Evolutionary conservation across 2,888 invertebrate genomes (phyloP).

Genomic region (Campopleginae sp.): DNA sequence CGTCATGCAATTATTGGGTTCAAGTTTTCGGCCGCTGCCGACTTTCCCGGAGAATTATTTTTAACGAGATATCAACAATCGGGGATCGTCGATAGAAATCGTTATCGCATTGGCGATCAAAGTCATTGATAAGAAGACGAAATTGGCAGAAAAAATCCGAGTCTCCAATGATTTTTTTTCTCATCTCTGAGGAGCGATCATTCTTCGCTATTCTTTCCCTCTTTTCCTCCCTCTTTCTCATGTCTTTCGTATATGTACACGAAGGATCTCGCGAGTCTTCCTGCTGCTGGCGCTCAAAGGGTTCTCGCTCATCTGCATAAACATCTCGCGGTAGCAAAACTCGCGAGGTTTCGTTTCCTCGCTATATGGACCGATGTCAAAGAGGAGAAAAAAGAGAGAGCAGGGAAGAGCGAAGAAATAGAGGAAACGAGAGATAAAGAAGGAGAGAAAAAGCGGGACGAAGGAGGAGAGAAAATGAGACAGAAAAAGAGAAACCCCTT

Average conservation of each 20-base stretch:
- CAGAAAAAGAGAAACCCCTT: background rate
- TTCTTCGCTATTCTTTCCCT: conserved; percentile 51
- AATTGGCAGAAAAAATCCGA: background rate
- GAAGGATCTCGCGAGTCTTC: conserved; percentile 47
- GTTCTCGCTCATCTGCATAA: conserved; percentile 80
- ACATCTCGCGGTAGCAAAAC: conserved; percentile 76
- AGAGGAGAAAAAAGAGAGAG: conserved; percentile 37
- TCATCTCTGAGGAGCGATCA: conserved; percentile 36
- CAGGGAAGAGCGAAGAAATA: background rate
- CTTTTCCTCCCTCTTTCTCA: conserved; percentile 24
- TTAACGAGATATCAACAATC: background rate
- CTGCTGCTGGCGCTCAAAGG: conserved; percentile 59
- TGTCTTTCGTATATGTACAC: conserved; percentile 30
- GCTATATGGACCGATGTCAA: conserved; percentile 32
- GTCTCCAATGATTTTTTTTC: background rate
- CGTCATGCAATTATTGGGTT: background rate
- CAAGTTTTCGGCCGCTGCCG: background rate
- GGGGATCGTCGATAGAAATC: background rate
- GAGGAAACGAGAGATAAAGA: background rate
- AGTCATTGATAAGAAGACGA: background rate
- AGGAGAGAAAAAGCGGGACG: background rate
- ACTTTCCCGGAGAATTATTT: background rate
- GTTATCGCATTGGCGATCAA: background rate
- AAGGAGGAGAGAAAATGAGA: background rate
- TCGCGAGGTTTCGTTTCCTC: conserved; percentile 59